A percentile compares a stretch with the other conserved stretches of the same genome.
Conservation (phyloP, 2,888 invertebrate genomes). For the Hyles lineata region DNA sequence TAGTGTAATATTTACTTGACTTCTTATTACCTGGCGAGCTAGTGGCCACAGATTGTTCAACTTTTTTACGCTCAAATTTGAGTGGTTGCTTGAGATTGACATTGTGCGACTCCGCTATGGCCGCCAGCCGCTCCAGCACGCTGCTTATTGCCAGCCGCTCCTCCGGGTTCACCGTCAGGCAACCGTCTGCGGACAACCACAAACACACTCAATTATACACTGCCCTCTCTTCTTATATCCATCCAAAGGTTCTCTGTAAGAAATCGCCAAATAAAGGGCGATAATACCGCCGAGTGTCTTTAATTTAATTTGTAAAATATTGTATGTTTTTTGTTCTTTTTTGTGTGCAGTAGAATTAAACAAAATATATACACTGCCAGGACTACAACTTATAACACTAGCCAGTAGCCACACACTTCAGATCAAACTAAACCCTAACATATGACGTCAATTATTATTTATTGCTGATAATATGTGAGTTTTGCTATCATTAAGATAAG, state of each 20-base stretch:
- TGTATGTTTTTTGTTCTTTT: too few relatives aligned
- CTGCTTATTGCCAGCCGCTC: slow-evolving; percentile 91
- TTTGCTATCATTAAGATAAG: not conserved
- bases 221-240: too few relatives aligned
- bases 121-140: slow-evolving; percentile 93
- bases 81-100: slow-evolving; percentile 93
- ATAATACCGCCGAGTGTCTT: too few relatives aligned
- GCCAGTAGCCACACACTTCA: not conserved
- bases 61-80: slow-evolving; percentile 87
- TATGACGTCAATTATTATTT: not conserved
- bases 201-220: too few relatives aligned
- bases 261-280: too few relatives aligned
- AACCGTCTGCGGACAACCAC: slow-evolving; percentile 86
- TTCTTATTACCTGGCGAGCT: slow-evolving; percentile 86
- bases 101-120: slow-evolving; percentile 93
- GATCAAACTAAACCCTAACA: not conserved
- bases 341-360: too few relatives aligned
- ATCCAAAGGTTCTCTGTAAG: too few relatives aligned
- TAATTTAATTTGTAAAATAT: too few relatives aligned
- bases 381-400: slow-evolving; percentile 16
- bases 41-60: slow-evolving; percentile 86
- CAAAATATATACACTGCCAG: too few relatives aligned
- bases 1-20: slow-evolving; percentile 86
- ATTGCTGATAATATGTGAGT: not conserved
- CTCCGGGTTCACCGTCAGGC: slow-evolving; percentile 92